Evolutionary conservation across 2,797 vertebrate genomes (phyloP).

Genomic region (Helarctos malayanus): DNA sequence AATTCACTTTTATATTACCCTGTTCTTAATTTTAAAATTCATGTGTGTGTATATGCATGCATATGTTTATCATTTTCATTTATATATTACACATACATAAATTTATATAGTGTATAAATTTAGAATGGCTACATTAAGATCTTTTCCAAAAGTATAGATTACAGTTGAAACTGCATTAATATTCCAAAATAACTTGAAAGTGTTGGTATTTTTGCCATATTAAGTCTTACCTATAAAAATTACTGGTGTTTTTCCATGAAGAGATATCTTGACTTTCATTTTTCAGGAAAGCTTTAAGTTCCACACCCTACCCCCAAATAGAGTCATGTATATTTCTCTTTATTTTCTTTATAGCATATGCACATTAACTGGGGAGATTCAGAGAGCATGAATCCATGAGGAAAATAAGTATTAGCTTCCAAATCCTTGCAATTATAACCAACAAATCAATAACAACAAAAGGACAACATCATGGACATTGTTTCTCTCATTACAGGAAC

Average conservation of each 20-base stretch:
- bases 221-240: not conserved
- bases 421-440: not conserved
- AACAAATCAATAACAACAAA: not conserved
- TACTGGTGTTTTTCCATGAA: not conserved
- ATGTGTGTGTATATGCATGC: not conserved
- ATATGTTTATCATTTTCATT: not conserved
- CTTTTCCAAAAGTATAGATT: not conserved
- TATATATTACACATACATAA: not conserved
- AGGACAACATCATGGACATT: not conserved
- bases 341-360: not conserved
- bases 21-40: not conserved
- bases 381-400: not conserved
- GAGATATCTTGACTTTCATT: not conserved
- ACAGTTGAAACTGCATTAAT: not conserved
- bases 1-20: not conserved
- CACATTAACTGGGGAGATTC: not conserved
- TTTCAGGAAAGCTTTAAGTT: not conserved
- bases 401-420: not conserved
- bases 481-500: not conserved
- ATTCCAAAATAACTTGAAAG: not conserved
- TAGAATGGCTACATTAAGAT: not conserved
- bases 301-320: fast-evolving
- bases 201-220: not conserved
- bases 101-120: not conserved
- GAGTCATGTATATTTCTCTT: not conserved